These are phyloP conservation scores for Caenorhabditis macrosperma DNA, from an alignment of 2,888 invertebrate genomes.

Conservation along the genomic window DNA sequence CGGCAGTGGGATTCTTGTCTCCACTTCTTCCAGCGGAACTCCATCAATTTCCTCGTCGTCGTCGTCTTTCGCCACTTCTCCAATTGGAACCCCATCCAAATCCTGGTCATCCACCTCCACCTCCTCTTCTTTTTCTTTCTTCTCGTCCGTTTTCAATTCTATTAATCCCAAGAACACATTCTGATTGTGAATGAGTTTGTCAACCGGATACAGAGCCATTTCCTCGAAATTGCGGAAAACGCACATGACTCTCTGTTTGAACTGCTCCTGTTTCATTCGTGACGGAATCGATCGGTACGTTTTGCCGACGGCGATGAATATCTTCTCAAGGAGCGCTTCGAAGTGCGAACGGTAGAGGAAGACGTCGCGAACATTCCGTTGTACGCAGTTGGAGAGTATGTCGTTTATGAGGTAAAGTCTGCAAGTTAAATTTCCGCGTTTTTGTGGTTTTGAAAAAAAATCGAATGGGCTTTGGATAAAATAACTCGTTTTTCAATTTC, in stretches of 20 bases:
- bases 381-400: constrained; percentile 94
- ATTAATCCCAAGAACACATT: constrained; percentile 91
- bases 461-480: too few species aligned
- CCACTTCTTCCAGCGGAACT: constrained; percentile 49
- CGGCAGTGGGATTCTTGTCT: constrained; percentile 20
- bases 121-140: not conserved
- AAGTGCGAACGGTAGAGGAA: constrained; percentile 87
- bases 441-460: constrained; percentile 1
- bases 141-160: constrained; percentile 18
- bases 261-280: constrained; percentile 94
- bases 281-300: constrained; percentile 88
- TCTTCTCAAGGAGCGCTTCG: constrained; percentile 80
- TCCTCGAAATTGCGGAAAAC: constrained; percentile 95
- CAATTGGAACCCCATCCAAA: constrained; percentile 65
- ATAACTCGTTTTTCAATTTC: too few species aligned
- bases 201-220: constrained; percentile 94
- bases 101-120: constrained; percentile 43
- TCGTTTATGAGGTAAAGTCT: constrained; percentile 95
- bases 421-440: constrained; percentile 63
- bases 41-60: constrained; percentile 69
- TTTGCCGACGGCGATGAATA: constrained; percentile 87
- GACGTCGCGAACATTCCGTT: constrained; percentile 93
- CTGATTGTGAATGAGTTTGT: constrained; percentile 90
- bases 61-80: constrained; percentile 15
- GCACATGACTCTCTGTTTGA: constrained; percentile 84